Conservation (phyloP, 2,797 vertebrate species). For the Poeciliopsis paucimaculata region DNA sequence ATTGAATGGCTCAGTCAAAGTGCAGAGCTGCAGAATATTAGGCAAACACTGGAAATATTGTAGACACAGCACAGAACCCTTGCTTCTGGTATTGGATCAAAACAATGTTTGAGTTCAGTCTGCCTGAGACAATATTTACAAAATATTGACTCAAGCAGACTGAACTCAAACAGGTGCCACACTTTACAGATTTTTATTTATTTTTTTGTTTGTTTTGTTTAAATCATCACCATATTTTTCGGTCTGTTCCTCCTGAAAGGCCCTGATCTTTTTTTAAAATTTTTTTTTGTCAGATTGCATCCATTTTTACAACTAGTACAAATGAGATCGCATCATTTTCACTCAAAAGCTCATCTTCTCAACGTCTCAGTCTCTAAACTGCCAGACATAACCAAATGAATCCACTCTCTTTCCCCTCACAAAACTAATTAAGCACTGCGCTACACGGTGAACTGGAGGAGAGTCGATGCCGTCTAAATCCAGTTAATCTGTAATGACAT, state of each 20-base stretch:
- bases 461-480: conserved; percentile 2
- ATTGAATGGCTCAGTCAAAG: neutral
- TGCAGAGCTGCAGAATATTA: neutral
- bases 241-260: neutral
- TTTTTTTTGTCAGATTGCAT: neutral
- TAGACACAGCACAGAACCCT: neutral
- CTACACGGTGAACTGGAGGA: conserved; percentile 14
- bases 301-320: no score
- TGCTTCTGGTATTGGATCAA: neutral
- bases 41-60: neutral
- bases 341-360: conserved; percentile 7
- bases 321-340: neutral
- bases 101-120: no score
- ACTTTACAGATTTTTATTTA: neutral
- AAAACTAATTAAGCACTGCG: conserved; percentile 6
- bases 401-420: conserved; percentile 1
- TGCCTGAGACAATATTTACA: no score
- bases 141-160: neutral
- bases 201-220: no score
- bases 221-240: neutral
- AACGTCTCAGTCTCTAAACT: conserved; percentile 4
- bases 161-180: neutral
- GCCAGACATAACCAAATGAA: neutral
- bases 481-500: conserved; percentile 15
- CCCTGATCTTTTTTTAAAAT: no score